Percentiles rank a stretch among this genome's conserved stretches.
phyloP scores from a whole-genome alignment of 2,888 invertebrate species.

The Andrena bucephala region DNA sequence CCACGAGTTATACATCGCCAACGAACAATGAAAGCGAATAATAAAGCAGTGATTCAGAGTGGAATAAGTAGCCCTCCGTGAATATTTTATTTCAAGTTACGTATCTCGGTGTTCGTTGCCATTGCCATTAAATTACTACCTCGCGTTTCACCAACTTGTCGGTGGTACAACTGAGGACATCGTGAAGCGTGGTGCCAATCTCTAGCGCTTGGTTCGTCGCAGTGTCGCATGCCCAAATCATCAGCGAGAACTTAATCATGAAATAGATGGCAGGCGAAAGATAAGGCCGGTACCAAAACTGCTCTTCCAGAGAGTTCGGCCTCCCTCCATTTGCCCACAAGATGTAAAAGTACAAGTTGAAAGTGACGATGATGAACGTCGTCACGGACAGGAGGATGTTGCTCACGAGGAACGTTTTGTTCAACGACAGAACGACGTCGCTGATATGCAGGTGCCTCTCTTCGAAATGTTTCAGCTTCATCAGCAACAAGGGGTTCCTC shows the following conservation, averaged over 20 bases:
- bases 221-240: constrained; percentile 74
- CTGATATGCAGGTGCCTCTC: constrained; percentile 74
- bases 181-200: constrained; percentile 72
- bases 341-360: constrained; percentile 63
- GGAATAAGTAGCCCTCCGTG: too few species aligned
- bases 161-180: constrained; percentile 68
- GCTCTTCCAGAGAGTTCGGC: constrained; percentile 15
- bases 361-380: constrained; percentile 77
- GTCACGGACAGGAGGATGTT: constrained; percentile 66
- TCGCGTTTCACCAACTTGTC: constrained; percentile 62
- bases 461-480: constrained; percentile 71
- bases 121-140: constrained; percentile 41
- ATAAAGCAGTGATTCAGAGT: too few species aligned
- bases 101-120: too few species aligned
- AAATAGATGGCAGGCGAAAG: constrained; percentile 64
- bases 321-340: not conserved
- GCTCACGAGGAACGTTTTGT: constrained; percentile 73
- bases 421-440: constrained; percentile 70
- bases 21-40: too few species aligned
- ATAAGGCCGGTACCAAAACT: constrained; percentile 71
- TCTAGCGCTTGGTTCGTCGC: constrained; percentile 67
- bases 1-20: too few species aligned
- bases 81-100: too few species aligned
- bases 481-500: constrained; percentile 70
- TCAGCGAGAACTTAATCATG: constrained; percentile 63